A percentile compares a stretch with the other conserved stretches of the same genome.
Conservation (phyloP, 2,113 vertebrate genomes). For the Cephalopholis sonnerati region DNA sequence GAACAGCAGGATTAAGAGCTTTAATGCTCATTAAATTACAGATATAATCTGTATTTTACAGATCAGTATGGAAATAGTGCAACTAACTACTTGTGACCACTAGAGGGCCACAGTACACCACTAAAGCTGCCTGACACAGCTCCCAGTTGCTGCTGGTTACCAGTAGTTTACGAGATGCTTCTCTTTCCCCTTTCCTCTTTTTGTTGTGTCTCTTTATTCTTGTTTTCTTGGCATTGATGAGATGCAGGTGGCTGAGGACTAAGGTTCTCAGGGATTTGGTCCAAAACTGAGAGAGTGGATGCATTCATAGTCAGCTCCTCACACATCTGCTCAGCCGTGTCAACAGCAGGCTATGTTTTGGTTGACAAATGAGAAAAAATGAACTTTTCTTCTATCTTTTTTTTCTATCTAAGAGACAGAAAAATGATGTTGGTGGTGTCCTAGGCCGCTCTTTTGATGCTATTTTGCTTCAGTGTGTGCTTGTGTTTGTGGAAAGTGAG, state of each 20-base stretch:
- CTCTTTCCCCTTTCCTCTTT: neutral
- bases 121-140: neutral
- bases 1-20: neutral
- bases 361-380: constrained; percentile 27
- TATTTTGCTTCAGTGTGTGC: neutral
- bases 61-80: neutral
- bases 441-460: constrained; percentile 1
- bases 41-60: neutral
- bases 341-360: constrained; percentile 12
- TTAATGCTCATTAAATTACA: constrained; percentile 6
- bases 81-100: constrained; percentile 55
- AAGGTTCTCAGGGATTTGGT: constrained; percentile 16
- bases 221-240: constrained; percentile 20
- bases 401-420: neutral
- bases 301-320: constrained; percentile 29
- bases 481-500: neutral
- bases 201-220: neutral
- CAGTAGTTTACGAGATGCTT: neutral
- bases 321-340: constrained; percentile 12
- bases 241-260: constrained; percentile 40
- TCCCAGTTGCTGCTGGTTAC: neutral
- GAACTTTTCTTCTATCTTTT: neutral
- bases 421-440: neutral
- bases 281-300: constrained; percentile 31
- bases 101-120: constrained; percentile 75